Evolutionary conservation across 1,140 invertebrate species (phyloP).

Genomic region (Cydia fagiglandana): DNA sequence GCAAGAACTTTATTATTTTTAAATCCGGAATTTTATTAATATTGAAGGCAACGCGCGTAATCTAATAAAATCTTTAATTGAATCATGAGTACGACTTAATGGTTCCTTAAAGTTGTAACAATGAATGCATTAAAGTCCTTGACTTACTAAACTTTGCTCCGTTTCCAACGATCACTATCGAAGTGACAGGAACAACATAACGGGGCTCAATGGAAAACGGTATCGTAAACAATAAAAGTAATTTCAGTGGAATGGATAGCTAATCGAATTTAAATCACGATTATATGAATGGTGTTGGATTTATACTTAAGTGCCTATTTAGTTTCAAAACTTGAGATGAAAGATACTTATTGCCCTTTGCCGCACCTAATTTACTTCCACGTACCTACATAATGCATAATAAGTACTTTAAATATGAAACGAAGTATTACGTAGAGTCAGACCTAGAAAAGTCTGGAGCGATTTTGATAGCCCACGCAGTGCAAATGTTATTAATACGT

Average conservation of each 20-base stretch:
- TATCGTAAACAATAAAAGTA: not conserved
- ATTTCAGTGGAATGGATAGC: slow-evolving; percentile 12
- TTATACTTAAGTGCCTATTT: not conserved
- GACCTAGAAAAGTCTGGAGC: too few species aligned
- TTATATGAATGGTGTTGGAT: not conserved
- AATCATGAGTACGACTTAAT: not conserved
- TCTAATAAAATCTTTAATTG: not conserved
- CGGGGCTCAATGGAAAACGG: not conserved
- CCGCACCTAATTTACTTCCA: not conserved
- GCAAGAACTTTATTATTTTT: too few species aligned
- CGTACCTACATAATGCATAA: not conserved
- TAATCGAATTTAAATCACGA: slow-evolving; percentile 27
- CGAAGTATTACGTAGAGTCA: too few species aligned
- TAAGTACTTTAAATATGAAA: not conserved
- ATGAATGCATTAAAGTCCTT: slow-evolving; percentile 18
- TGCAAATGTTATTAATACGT: too few species aligned
- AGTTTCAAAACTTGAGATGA: not conserved
- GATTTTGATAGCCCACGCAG: too few species aligned
- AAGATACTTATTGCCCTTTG: not conserved
- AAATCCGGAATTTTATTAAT: too few species aligned
- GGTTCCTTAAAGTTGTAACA: not conserved
- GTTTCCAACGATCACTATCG: slow-evolving; percentile 8
- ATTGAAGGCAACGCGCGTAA: too few species aligned
- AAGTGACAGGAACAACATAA: slow-evolving; percentile 12
- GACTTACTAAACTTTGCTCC: slow-evolving; percentile 9